A percentile compares a stretch with the other conserved stretches of the same genome.
Conservation (phyloP, 2,888 invertebrate species). For the Carterocephalus palaemon region DNA sequence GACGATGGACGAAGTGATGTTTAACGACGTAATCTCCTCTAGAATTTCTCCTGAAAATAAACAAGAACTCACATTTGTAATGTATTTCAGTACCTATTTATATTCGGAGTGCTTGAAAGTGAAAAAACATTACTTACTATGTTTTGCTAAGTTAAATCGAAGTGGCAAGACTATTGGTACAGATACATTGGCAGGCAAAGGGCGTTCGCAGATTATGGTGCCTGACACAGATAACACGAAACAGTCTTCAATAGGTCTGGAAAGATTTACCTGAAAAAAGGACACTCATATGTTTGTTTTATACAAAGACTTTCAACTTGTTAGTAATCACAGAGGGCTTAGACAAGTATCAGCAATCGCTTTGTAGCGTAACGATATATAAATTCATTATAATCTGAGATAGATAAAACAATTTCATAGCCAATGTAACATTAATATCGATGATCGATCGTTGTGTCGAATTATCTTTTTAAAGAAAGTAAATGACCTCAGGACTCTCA, state of each 20-base stretch:
- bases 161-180: slow-evolving; percentile 46
- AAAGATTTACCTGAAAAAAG: slow-evolving; percentile 42
- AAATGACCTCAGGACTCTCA: slow-evolving; percentile 30
- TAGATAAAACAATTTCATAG: no score
- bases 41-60: slow-evolving; percentile 45
- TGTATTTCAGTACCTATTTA: no score
- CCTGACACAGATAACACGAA: slow-evolving; percentile 22
- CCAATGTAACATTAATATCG: no score
- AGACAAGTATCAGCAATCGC: no score
- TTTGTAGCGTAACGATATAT: no score
- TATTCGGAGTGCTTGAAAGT: no score
- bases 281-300: background rate
- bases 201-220: slow-evolving; percentile 43
- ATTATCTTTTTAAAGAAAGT: background rate
- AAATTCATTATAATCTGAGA: no score
- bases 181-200: slow-evolving; percentile 49
- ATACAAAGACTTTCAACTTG: slow-evolving; percentile 6
- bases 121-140: slow-evolving; percentile 43
- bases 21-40: slow-evolving; percentile 38
- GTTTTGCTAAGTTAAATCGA: slow-evolving; percentile 41
- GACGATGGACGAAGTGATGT: slow-evolving; percentile 43
- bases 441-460: no score
- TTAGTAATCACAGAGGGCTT: no score
- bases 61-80: no score
- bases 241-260: slow-evolving; percentile 47